Evolutionary conservation across 2,797 vertebrate species (phyloP).

Genomic region (Poeciliopsis presidionis): DNA sequence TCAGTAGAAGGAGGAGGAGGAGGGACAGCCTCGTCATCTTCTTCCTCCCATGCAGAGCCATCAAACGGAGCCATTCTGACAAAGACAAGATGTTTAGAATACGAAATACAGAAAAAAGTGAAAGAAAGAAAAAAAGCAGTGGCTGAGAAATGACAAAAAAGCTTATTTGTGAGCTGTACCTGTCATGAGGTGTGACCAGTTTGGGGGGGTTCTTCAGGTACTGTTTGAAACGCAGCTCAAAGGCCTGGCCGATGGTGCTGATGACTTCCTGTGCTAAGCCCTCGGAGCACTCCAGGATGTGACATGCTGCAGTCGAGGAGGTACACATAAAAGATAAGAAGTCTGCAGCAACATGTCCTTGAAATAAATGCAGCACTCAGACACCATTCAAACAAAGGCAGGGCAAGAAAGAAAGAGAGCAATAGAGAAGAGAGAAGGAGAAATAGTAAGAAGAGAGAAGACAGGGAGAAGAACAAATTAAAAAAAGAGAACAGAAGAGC

Average conservation of each 20-base stretch:
- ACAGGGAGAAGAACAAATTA: background rate
- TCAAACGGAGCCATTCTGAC: slow-evolving; percentile 96
- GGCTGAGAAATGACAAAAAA: slow-evolving; percentile 1
- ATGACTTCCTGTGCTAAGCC: slow-evolving; percentile 97
- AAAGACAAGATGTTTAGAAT: background rate
- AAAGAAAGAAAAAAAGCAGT: background rate
- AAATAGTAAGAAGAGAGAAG: background rate
- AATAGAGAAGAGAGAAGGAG: background rate
- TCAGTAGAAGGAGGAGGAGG: slow-evolving; percentile 86
- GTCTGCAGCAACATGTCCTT: slow-evolving; percentile 17
- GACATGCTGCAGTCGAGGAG: slow-evolving; percentile 85
- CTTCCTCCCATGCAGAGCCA: slow-evolving; percentile 97
- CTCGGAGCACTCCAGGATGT: slow-evolving; percentile 96
- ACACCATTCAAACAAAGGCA: background rate
- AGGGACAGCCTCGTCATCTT: slow-evolving; percentile 90
- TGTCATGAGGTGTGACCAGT: slow-evolving; percentile 95
- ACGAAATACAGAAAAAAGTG: slow-evolving; percentile 1
- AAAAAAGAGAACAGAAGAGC: background rate
- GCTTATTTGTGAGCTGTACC: slow-evolving; percentile 73
- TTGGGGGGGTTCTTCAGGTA: slow-evolving; percentile 98
- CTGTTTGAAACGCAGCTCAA: slow-evolving; percentile 97
- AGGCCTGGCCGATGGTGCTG: slow-evolving; percentile 97
- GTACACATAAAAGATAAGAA: slow-evolving; percentile 12
- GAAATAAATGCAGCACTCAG: slow-evolving; percentile 10
- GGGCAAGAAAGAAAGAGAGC: background rate